Conservation (phyloP, 2,888 invertebrate species). For the Chymomyza caudatula region DNA sequence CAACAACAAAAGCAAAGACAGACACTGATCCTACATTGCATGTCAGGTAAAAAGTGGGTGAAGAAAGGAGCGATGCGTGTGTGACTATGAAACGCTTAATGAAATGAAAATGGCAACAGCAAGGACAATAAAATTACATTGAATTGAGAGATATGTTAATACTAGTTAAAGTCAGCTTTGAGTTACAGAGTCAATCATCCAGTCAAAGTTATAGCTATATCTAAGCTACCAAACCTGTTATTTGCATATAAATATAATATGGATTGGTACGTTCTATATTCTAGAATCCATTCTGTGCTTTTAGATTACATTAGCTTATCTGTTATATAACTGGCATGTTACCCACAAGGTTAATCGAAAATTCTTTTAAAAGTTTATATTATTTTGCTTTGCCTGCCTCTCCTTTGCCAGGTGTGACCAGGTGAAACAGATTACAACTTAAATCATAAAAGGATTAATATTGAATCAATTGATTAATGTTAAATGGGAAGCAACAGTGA, state of each 20-base stretch:
- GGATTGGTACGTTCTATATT: too few relatives aligned
- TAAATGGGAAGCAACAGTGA: too few relatives aligned
- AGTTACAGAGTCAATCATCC: background rate
- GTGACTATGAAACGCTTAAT: constrained; percentile 56
- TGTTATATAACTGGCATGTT: constrained; percentile 46
- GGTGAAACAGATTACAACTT: constrained; percentile 57
- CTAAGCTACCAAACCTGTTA: background rate
- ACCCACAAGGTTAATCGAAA: constrained; percentile 51
- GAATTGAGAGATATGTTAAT: constrained; percentile 28
- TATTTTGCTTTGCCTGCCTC: background rate
- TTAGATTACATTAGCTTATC: constrained; percentile 53
- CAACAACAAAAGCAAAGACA: constrained; percentile 29
- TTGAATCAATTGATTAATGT: too few relatives aligned
- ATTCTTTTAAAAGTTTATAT: constrained; percentile 54
- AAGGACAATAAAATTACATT: constrained; percentile 56
- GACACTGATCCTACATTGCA: constrained; percentile 42
- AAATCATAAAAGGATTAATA: constrained; percentile 64
- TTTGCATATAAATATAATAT: too few relatives aligned
- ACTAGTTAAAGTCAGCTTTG: background rate
- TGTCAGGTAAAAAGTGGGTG: too few relatives aligned
- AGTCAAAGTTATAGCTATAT: background rate
- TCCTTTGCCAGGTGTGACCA: constrained; percentile 34
- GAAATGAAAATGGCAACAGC: constrained; percentile 64
- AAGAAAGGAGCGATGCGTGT: too few relatives aligned
- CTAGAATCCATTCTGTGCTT: constrained; percentile 11